A percentile compares a stretch with the other conserved stretches of the same genome.
These are phyloP conservation scores for Aspidiotus destructor DNA, from an alignment of 2,888 invertebrate genomes.

Conservation along the genomic window DNA sequence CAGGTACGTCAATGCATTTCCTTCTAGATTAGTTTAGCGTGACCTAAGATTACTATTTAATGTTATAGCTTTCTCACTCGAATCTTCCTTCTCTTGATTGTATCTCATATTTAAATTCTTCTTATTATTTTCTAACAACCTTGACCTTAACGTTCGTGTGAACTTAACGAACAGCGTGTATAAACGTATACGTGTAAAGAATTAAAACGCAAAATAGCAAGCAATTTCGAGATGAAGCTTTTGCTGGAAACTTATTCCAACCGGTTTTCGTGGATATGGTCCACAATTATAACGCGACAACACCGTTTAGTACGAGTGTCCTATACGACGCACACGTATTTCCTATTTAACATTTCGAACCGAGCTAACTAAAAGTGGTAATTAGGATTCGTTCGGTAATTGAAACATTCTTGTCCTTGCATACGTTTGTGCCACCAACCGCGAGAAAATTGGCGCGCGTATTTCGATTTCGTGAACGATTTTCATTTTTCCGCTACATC, in stretches of 20 bases:
- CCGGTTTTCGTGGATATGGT: conserved; percentile 11
- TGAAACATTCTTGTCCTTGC: neutral
- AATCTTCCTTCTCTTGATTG: neutral
- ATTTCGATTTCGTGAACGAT: no score
- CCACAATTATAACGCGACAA: neutral
- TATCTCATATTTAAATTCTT: conserved; percentile 4
- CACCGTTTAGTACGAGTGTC: no score
- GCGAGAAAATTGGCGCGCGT: no score
- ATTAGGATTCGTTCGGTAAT: conserved; percentile 2
- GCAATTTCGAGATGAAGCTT: neutral
- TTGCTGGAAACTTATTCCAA: conserved; percentile 7
- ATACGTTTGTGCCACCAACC: neutral
- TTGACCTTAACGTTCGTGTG: conserved; percentile 11
- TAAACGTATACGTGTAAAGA: neutral
- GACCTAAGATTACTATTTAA: neutral
- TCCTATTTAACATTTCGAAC: neutral
- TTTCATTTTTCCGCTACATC: no score
- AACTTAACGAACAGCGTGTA: conserved; percentile 1
- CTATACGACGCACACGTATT: neutral
- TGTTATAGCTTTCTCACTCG: neutral
- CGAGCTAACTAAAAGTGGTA: neutral
- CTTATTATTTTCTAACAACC: conserved; percentile 6
- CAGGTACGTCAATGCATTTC: conserved; percentile 27
- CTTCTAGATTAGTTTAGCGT: conserved; percentile 6
- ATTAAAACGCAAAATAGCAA: conserved; percentile 7